Evolutionary conservation across 1,140 invertebrate species (phyloP), one percentile per base, ranked within the genome.

Genomic region (Diabrotica undecimpunctata): DNA sequence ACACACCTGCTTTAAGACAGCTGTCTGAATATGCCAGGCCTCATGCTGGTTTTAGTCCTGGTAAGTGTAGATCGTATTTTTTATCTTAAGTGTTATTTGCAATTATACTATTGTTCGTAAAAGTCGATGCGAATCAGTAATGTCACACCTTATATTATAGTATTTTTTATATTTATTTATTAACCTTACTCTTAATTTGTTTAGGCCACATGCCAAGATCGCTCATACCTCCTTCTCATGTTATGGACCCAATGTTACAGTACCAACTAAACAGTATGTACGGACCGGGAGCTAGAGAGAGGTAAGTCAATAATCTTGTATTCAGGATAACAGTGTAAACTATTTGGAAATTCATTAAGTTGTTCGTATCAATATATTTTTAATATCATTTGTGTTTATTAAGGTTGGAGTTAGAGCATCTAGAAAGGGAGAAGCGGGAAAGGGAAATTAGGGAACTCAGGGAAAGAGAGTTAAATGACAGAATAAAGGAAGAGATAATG

Each of bases 1-100:
- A 98, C 75, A 97, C 95, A 0, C 95, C 95, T 5, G 95, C 96
- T 4, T 79, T 98, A 37, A 83, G 95, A 36, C 94, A 97, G 75
- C 81, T 98, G 1, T 90, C 88, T 14, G 93, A 95, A 74, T 95
- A 94, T 78, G 93, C 93, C 0, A 82, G 94, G 66, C 93, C 94
- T 0, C 93, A 95, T 77, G 92, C 91, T 60, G 92, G 91, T 0
- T 95, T 95, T 74, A 94, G 76, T 82, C 82, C 86, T 61, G 83
- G 82, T 25, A 81, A 81, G 67, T 72, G 35, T 10, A 6, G 50
- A 10, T 11, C 2, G 7, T 0, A 55, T 55, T 55, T 10, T 25
- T 25, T 25, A 25, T 25, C 25, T 25, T 25, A 25, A 2, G 25
- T 25, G 25, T 52, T 52, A 4, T 5, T 52, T 52, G 11, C 13